Base-by-base conservation (phyloP, 2,113 vertebrate genomes). In the Epinephelus moara region DNA sequence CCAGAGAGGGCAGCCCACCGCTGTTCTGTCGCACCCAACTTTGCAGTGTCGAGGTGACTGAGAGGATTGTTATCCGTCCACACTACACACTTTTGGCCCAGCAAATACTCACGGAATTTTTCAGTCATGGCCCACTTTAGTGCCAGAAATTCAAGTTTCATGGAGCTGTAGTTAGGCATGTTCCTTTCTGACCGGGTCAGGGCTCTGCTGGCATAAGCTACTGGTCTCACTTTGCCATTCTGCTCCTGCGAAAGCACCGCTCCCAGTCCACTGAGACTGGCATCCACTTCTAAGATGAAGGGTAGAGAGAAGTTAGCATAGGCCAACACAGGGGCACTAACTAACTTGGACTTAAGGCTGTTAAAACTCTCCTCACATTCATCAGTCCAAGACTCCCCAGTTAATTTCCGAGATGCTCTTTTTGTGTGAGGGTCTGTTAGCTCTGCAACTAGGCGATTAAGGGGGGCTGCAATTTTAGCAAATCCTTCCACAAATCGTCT, bases 331-430 rank as follows among this genome's bases (percentile, higher is more conserved):
- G 62, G 37, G 1, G 63, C 63, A 47, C 11, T 17, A 3, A 49
- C 42, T 0, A 47, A 1, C 1, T 3, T 8, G 10, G 33, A 1
- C 7, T 69, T 69, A 0, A 69, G 25, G 1, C 5, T 2, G 1
- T 4, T 7, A 2, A 69, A 69, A 4, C 45, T 50, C 14, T 4
- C 1, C 4, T 68, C 23, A 27, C 45, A 68, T 2, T n/a, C 3
- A 4, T 37, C 60, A 10, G 15, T 63, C 33, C 61, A 37, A 33
- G 10, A 3, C 4, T 37, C 17, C 3, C 19, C 62, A 11, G 45
- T 9, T n/a, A 3, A 1, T 3, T 40, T 66, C 19, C 21, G 11
- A 13, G 4, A 40, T 19, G 17, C 15, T 3, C 14, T 23, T 47
- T 67, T 66, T 23, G 10, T 64, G 17, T 3, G 3, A 2, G 18